These are phyloP conservation scores for Nymphalis c-album DNA, from an alignment of 2,888 invertebrate species.

Conservation along the genomic window DNA sequence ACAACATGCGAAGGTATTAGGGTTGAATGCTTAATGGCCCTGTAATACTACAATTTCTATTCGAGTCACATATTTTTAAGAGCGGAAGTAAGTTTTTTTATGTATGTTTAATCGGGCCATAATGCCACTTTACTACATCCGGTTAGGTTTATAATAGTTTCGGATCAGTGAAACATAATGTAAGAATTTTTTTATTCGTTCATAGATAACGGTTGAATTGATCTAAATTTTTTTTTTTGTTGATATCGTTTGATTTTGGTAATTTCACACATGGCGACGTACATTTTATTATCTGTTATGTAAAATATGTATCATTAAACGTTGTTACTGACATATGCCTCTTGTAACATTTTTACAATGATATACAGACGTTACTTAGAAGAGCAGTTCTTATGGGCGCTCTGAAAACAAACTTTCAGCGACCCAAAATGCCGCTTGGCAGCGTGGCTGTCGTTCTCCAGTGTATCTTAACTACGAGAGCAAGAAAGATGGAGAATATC, in stretches of 20 bases:
- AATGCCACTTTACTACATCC: conserved; percentile 67
- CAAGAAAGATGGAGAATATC: too few species aligned
- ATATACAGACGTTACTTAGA: too few species aligned
- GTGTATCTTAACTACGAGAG: too few species aligned
- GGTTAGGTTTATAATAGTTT: conserved; percentile 42
- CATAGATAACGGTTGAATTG: conserved; percentile 28
- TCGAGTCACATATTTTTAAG: conserved; percentile 61
- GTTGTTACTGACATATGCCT: background rate
- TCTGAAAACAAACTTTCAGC: too few species aligned
- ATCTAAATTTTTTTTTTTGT: background rate
- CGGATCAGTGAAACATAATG: conserved; percentile 28
- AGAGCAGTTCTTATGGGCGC: too few species aligned
- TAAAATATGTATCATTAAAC: background rate
- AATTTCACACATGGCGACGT: background rate
- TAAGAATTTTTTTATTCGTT: conserved; percentile 13
- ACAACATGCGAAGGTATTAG: conserved; percentile 37
- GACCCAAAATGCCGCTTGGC: too few species aligned
- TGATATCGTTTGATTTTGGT: background rate
- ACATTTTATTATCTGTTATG: background rate
- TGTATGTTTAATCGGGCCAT: conserved; percentile 55
- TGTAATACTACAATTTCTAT: conserved; percentile 69
- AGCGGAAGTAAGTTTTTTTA: conserved; percentile 65
- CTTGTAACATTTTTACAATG: too few species aligned
- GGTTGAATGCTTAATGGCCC: conserved; percentile 40
- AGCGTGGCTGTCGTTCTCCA: too few species aligned